Evolutionary conservation across 37 sponge, comb jelly and placozoan species (phyloP).

Genomic region (Geodia barretti): DNA sequence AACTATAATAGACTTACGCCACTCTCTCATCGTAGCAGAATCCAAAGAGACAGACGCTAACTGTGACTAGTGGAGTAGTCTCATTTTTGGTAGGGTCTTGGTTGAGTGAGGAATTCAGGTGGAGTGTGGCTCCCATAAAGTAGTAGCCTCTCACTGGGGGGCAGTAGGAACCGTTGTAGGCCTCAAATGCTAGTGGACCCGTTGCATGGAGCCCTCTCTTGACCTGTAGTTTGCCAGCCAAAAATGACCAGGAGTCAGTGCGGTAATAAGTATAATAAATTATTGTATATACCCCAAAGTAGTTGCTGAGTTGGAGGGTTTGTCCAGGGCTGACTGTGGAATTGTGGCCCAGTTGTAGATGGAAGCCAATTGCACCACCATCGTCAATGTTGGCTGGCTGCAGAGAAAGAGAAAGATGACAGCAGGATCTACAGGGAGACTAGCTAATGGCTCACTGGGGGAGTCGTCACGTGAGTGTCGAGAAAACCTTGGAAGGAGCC

Average conservation of each 20-base stretch:
- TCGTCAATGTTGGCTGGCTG: not conserved
- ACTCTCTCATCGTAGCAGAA: not conserved
- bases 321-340: not conserved
- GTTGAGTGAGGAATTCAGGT: no score
- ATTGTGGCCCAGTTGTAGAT: not conserved
- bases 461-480: not conserved
- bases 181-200: not conserved
- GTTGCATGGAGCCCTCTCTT: not conserved
- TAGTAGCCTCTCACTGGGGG: constrained; percentile 5
- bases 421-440: no score
- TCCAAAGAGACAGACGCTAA: not conserved
- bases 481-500: not conserved
- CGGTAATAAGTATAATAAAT: no score
- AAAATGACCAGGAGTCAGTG: no score
- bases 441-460: not conserved
- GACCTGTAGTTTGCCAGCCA: not conserved
- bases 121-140: not conserved
- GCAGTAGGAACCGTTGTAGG: not conserved
- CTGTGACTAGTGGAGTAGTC: no score
- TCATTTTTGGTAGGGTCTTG: no score
- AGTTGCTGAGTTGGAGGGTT: not conserved
- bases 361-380: not conserved
- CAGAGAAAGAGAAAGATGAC: no score
- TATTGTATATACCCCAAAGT: not conserved
- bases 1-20: not conserved